Conservation (phyloP, 2,797 vertebrate genomes). For the Sus cebifrons region DNA sequence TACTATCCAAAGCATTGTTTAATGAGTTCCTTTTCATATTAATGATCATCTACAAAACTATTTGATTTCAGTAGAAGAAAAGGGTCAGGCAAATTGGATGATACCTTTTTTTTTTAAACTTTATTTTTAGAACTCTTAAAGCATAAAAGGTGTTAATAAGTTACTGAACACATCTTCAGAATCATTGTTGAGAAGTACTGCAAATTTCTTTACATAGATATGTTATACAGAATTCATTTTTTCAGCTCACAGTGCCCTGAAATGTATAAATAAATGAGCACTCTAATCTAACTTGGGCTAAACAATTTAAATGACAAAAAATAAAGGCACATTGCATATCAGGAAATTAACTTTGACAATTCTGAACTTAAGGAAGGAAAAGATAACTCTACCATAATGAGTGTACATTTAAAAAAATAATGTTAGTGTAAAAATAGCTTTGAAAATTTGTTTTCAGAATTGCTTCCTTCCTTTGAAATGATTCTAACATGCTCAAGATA, state of each 20-base stretch:
- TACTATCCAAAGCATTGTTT: background rate
- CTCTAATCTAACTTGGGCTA: constrained; percentile 72
- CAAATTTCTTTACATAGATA: background rate
- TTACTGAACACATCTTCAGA: background rate
- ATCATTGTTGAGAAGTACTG: constrained; percentile 24
- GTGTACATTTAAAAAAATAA: constrained; percentile 86
- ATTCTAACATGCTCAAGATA: constrained; percentile 80
- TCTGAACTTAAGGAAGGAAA: constrained; percentile 87
- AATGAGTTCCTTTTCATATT: background rate
- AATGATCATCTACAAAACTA: background rate
- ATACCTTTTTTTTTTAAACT: background rate
- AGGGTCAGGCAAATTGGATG: background rate
- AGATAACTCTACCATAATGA: constrained; percentile 88
- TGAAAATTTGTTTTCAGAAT: constrained; percentile 85
- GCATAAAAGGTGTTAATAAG: background rate
- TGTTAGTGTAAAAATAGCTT: constrained; percentile 88
- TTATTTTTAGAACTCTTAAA: constrained; percentile 3
- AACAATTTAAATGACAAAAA: constrained; percentile 82
- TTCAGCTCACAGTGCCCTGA: background rate
- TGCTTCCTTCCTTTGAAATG: constrained; percentile 86
- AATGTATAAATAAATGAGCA: constrained; percentile 30
- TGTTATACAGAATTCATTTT: background rate
- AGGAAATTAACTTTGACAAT: constrained; percentile 89
- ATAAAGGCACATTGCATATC: constrained; percentile 29
- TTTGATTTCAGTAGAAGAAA: background rate